Evolutionary conservation across 2,797 vertebrate species (phyloP), one percentile per base, ranked within the genome.

Genomic region (Chaunax sp.): DNA sequence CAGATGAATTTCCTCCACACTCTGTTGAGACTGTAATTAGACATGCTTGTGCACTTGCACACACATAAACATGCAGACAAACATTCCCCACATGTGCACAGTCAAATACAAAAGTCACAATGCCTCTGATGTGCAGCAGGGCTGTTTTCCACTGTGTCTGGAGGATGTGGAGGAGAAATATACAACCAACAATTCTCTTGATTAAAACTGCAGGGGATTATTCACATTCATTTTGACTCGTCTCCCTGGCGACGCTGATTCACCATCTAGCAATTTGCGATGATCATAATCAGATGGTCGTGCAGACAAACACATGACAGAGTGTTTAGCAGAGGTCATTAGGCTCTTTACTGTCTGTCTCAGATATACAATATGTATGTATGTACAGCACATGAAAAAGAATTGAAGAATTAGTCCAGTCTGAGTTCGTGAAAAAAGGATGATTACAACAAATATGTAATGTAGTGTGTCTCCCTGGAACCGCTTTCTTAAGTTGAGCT

Each of bases 181-280:
- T 38, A 61, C 5, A 40, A 63, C 62, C 59, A 59, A 6, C n/a
- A 71, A 45, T 67, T 79, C 70, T 59, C 35, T 26, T 58, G 50
- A 81, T 73, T n/a, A 60, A 66, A 80, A 70, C 54, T 63, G 49
- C 74, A 56, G 57, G 22, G 26, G 16, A 63, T 57, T 38, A 35
- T 41, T 67, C 28, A 50, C 20, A 44, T 57, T 45, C 20, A 60
- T 49, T 46, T 26, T 3, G 1, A 23, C 20, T 41, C 8, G 22
- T 51, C 22, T 40, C 12, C 1, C 3, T 20, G 11, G 40, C 23
- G n/a, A 47, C 25, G 11, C 33, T 26, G 22, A 70, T 47, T 62
- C 53, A 59, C 2, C 18, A 40, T 38, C 4, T 18, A 33, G 61
- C 38, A 15, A 38, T 66, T 69, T 64, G 5, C 25, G 11, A 2